Evolutionary conservation across 2,113 vertebrate species (phyloP), one percentile per base, ranked within the genome.

Genomic region (Camelus dromedarius): DNA sequence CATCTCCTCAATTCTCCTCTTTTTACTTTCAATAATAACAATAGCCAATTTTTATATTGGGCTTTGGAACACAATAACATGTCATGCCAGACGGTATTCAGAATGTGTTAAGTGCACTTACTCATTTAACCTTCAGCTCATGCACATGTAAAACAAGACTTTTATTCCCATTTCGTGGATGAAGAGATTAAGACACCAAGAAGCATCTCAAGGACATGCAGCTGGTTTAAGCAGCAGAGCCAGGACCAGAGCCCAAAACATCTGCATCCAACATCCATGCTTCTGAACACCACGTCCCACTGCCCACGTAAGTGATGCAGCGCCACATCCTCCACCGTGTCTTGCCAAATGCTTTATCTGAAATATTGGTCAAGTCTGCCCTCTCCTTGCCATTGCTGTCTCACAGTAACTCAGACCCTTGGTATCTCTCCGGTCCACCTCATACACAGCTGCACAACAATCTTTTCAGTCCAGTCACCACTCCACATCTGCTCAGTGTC

Each of bases 181-280:
- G 58, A 93, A 92, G 91, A 92, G 32, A 89, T 14, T 12, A 26
- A 94, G 80, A 52, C 62, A 50, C 56, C 3, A 3, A 93, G 28
- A 77, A 20, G 75, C 66, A 56, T 8, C 24, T 60, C 5, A n/a
- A 35, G 52, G 52, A 54, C 38, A 28, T n/a, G 30, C 12, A 50
- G 20, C 38, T 64, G 24, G 28, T 70, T 42, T 38, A 62, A 73
- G 26, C 8, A 26, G 58, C 52, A 62, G 18, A 83, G 42, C 20
- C 18, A 72, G 54, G 42, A 80, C 20, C 6, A 32, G 60, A 93
- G 32, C 22, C 30, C 46, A 14, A 56, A 66, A 20, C 66, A 66
- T 2, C 73, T 46, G 30, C 3, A 26, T 42, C 54, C 14, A 67
- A 66, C 2, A 19, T 15, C 52, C 3, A 7, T 2, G 35, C 50